Evolutionary conservation across 2,113 vertebrate species (phyloP), one percentile per base, ranked within the genome.

Genomic region (Alethe diademata): DNA sequence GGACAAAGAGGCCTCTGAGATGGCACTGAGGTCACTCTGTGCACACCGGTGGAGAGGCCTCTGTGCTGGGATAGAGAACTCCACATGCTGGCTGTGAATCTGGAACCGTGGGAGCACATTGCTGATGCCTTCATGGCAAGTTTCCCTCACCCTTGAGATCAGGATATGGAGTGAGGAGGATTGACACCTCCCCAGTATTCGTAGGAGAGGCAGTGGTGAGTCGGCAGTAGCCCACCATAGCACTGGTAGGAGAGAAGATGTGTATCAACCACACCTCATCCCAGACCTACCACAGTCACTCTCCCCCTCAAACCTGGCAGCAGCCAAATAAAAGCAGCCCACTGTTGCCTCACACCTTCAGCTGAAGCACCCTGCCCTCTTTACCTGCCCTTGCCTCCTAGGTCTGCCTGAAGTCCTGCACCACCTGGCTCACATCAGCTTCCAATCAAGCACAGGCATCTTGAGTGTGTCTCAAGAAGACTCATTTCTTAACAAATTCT

Each of bases 191-290:
- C 48, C 18, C 47, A 18, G 0, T 26, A 42, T 47, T 47, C 23
- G 26, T 51, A 56, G 25, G 16, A 5, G 26, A 54, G 33, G 24
- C 26, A 1, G 2, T 15, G 40, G 2, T 4, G 75, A 51, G 29
- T 6, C 54, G 51, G 31, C 40, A 47, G 24, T 25, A 80, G 54
- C 29, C 42, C 29, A 47, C 18, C 50, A 17, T 0, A 3, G 36
- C 0, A 0, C n/a, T 78, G 31, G 15, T 23, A 36, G 72, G 24
- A 61, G 45, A n/a, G 45, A 8, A n/a, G 40, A 6, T 48, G n/a
- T 40, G 19, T 67, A 20, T 56, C 62, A 47, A 31, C 24, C 15
- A 11, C 61, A 33, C 18, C 24, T 61, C 0, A 0, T 8, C 58
- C 58, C 60, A n/a, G 31, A 53, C 60, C 31, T 81, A 31, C 45